Evolutionary conservation across 2,797 vertebrate genomes (phyloP), one percentile per base, ranked within the genome.

Genomic region (Dryobates pubescens): DNA sequence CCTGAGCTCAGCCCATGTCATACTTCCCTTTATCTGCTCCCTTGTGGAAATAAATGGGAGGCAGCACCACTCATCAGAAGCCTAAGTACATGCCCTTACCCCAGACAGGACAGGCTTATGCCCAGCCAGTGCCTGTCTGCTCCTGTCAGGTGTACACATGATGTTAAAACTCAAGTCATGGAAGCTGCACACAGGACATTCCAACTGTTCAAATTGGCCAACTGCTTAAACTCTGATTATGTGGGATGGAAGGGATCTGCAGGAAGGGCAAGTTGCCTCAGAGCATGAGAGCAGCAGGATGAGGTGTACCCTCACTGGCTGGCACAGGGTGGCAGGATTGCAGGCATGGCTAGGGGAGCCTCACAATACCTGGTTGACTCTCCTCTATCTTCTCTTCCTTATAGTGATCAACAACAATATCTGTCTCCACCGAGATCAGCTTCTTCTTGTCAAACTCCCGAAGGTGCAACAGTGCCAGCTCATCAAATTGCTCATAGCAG

Each of bases 401-500:
- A 95, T 99, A 99, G 97, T 99, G 99, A 94, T 99, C 99, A 4
- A 99, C 98, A 26, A 99, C 99, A 4, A 99, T 99, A 97, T 99
- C 99, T 0, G 99, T 99, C 96, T 99, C 99, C 68, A 98, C 99
- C 0, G 99, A 99, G 96, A 99, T 98, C 80, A 99, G 97, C 97
- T 99, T 98, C 97, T 99, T 99, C 97, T 98, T 98, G 95, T 99
- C 98, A 34, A 99, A 99, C 95, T 99, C 98, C 23, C 98, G 92
- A 30, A 99, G 98, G 95, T 99, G 99, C 59, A 99, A 96, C 93
- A 99, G 97, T 3, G 99, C 99, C 69, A 99, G 98, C 96, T 99
- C 99, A 45, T 99, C 99, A 54, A 99, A 99, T 96, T 99, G 99
- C 97, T 99, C 99, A 0, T 98, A 99, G 97, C 99, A 99, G 97